Percentiles rank a stretch among this genome's conserved stretches.
These are phyloP conservation scores for Callithrix jacchus DNA, from an alignment of 2,113 vertebrate species.

Conservation along the genomic window DNA sequence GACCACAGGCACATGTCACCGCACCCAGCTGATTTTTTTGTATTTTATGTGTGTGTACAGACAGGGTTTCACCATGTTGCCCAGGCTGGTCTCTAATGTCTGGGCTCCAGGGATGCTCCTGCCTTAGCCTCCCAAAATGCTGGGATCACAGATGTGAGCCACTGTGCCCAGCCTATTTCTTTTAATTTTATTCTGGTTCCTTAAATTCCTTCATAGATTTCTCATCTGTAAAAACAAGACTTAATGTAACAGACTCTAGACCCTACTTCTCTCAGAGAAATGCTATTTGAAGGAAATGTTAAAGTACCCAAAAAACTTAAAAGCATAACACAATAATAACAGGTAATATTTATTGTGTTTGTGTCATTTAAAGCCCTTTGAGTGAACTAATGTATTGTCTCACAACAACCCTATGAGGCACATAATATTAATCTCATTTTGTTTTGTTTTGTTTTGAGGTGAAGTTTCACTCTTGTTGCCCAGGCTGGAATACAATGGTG, in stretches of 20 bases:
- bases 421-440: neutral
- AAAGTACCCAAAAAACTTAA: constrained; percentile 35
- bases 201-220: constrained; percentile 21
- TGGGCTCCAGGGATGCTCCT: too few species aligned
- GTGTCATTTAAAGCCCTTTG: neutral
- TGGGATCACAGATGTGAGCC: too few species aligned
- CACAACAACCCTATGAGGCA: neutral
- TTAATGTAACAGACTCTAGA: neutral
- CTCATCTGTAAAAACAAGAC: constrained; percentile 19
- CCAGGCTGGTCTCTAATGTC: too few species aligned
- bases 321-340: neutral
- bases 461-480: too few species aligned
- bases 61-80: too few species aligned
- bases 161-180: neutral
- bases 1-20: too few species aligned
- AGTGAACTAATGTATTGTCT: neutral
- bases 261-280: neutral
- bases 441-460: neutral
- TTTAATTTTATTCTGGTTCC: constrained; percentile 18
- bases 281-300: neutral
- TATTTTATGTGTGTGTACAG: too few species aligned
- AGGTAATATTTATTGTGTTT: neutral
- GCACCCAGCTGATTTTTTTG: too few species aligned
- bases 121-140: too few species aligned
- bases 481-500: too few species aligned